Percentiles rank a stretch among this genome's conserved stretches.
Evolutionary conservation across 2,797 vertebrate genomes (phyloP).

Genomic region (Acomys russatus): DNA sequence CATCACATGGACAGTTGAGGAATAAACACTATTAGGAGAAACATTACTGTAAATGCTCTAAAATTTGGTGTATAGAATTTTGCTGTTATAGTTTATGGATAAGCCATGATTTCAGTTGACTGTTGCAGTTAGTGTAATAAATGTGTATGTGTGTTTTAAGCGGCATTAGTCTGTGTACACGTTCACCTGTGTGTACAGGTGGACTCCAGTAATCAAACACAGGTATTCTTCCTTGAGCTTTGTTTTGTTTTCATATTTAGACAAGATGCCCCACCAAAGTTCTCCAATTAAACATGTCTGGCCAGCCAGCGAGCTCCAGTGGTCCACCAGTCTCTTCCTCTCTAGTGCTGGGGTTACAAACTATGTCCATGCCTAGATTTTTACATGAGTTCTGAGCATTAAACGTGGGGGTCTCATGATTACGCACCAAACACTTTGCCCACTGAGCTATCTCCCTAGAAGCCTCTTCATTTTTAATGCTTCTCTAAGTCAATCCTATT

Average conservation of each 20-base stretch:
- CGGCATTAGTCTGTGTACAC: background rate
- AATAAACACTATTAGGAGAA: background rate
- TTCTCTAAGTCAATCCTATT: background rate
- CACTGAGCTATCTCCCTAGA: background rate
- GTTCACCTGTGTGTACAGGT: background rate
- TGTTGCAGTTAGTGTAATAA: background rate
- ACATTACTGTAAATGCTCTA: background rate
- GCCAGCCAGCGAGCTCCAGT: background rate
- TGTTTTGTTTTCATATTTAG: background rate
- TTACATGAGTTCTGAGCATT: background rate
- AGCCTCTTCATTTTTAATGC: background rate
- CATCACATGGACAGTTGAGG: background rate
- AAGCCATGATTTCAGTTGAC: background rate
- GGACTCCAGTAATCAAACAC: background rate
- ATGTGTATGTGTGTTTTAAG: background rate
- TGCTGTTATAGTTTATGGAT: background rate
- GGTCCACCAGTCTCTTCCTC: rapidly evolving
- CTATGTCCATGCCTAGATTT: background rate
- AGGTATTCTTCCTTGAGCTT: background rate
- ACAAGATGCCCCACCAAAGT: background rate
- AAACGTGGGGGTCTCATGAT: background rate
- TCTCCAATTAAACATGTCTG: background rate
- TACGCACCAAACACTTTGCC: background rate
- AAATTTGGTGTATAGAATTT: background rate
- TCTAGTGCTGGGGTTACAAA: background rate